Conservation (phyloP, 2,797 vertebrate species). For the Garrulus glandarius region DNA sequence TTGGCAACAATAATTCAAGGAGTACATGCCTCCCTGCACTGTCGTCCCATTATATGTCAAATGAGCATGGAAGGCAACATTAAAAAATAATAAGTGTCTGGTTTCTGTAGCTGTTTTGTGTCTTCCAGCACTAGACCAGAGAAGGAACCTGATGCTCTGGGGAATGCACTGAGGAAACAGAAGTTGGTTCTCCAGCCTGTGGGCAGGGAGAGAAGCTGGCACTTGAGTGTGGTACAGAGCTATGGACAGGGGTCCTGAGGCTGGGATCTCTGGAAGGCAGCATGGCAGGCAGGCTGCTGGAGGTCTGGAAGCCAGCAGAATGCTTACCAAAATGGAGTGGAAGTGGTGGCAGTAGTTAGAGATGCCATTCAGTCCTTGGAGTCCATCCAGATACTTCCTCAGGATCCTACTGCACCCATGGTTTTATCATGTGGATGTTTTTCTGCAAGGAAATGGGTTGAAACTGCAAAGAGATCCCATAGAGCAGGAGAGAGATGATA, state of each 20-base stretch:
- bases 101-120: not conserved
- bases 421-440: not conserved
- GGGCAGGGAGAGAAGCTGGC: not conserved
- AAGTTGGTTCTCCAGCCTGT: rapidly evolving
- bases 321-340: rapidly evolving
- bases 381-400: not conserved
- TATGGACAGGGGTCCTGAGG: not conserved
- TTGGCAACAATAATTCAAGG: conserved; percentile 28
- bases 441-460: not conserved
- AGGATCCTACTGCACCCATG: not conserved
- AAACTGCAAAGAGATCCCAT: not conserved
- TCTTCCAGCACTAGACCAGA: not conserved
- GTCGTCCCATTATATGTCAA: not conserved
- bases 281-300: not conserved
- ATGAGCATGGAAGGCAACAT: not conserved
- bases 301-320: not conserved
- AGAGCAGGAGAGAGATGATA: not conserved
- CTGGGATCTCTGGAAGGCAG: not conserved
- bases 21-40: not conserved
- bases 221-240: not conserved
- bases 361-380: not conserved
- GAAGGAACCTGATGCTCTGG: not conserved
- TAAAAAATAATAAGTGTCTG: not conserved
- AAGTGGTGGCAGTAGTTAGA: not conserved
- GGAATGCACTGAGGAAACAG: not conserved